phyloP scores from a whole-genome alignment of 2,113 vertebrate species.

The Callionymus lyra region DNA sequence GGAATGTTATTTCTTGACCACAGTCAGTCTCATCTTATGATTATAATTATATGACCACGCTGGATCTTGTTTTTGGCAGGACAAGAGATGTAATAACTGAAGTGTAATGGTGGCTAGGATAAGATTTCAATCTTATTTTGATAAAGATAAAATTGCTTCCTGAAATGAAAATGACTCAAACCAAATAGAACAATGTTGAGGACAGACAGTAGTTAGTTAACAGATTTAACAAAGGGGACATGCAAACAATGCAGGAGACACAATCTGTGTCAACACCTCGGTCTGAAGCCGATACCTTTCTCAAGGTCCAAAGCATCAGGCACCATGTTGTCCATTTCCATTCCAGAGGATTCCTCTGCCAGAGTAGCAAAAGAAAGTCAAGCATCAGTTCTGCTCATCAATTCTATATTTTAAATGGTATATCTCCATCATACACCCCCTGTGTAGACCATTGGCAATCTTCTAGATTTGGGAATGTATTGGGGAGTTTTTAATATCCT shows the following conservation, averaged over 20 bases:
- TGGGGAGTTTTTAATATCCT: no score
- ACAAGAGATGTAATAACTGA: constrained; percentile 3
- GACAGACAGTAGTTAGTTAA: constrained; percentile 8
- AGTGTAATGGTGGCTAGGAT: no score
- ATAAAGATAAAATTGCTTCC: no score
- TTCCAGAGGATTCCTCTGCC: constrained; percentile 76
- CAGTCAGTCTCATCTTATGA: no score
- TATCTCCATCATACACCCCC: no score
- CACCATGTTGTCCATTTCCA: constrained; percentile 70
- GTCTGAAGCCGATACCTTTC: constrained; percentile 69
- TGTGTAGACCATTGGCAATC: no score
- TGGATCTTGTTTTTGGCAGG: no score
- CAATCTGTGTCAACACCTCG: constrained; percentile 9
- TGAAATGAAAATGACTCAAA: no score
- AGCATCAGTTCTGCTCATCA: constrained; percentile 5
- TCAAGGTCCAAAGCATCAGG: constrained; percentile 63
- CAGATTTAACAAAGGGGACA: constrained; percentile 6
- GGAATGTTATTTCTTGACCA: no score
- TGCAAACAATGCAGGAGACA: constrained; percentile 8
- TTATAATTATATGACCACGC: no score
- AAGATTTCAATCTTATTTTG: background rate
- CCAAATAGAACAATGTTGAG: background rate
- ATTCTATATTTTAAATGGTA: no score
- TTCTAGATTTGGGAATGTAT: no score
- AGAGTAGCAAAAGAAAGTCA: constrained; percentile 50